phyloP scores from a whole-genome alignment of 2,797 vertebrate species.

The Gouania willdenowi region DNA sequence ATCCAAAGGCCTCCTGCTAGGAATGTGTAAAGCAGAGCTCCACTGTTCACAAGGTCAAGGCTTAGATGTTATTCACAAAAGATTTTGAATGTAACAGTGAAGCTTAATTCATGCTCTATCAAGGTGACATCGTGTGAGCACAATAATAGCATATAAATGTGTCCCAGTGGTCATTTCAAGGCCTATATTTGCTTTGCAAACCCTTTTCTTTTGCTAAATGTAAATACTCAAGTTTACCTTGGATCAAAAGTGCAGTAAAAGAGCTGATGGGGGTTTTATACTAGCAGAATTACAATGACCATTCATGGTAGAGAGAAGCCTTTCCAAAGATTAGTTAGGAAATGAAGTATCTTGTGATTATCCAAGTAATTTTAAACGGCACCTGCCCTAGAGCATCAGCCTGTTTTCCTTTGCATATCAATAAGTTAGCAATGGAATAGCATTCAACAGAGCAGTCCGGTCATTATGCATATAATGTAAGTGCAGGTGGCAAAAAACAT shows the following conservation, averaged over 20 bases:
- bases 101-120: constrained; percentile 37
- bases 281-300: constrained; percentile 35
- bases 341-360: constrained; percentile 57
- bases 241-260: constrained; percentile 3
- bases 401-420: too few relatives aligned
- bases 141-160: constrained; percentile 47
- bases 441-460: too few relatives aligned
- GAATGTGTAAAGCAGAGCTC: constrained; percentile 14
- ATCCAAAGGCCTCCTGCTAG: constrained; percentile 53
- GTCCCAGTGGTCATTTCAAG: constrained; percentile 12
- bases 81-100: constrained; percentile 23
- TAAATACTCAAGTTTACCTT: constrained; percentile 32
- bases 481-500: too few relatives aligned
- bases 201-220: constrained; percentile 1
- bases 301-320: constrained; percentile 31
- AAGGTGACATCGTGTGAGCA: constrained; percentile 45
- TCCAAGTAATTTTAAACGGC: constrained; percentile 61
- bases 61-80: constrained; percentile 49
- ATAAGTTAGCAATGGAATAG: too few relatives aligned
- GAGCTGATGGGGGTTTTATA: constrained; percentile 18
- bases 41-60: constrained; percentile 49
- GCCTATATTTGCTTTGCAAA: constrained; percentile 33
- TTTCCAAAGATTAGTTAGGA: constrained; percentile 48
- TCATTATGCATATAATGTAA: too few relatives aligned
- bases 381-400: neutral